Base-by-base conservation (phyloP, 2,888 invertebrate genomes). In the Ferrisia virgata region DNA sequence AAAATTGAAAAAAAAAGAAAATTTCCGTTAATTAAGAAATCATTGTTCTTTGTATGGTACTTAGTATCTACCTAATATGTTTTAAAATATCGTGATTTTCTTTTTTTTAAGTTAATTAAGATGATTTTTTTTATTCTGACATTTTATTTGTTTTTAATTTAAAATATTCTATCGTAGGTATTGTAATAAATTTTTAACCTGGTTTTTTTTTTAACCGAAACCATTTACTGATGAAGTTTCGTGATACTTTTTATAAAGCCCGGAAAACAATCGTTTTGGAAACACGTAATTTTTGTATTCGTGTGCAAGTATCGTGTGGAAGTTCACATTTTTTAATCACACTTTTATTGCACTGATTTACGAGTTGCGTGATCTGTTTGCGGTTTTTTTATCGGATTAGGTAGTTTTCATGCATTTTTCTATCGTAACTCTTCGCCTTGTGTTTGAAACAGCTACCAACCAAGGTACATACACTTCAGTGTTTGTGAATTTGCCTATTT, bases 111-210 rank as follows among this genome's bases (percentile, higher is more conserved):
- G 72, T 53, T 53, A 22, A 53, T 53, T 53, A 53, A 53, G 53
- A 53, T 0, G 18, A 22, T 18, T 22, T 76, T 76, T 72, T 72
- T 36, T 72, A 33, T 18, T 64, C 13, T 2, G 64, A 28, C 53
- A 11, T 69, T 69, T 69, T 76, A 6, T 76, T 2, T 76, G 33
- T 36, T 76, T 36, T 9, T 76, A 18, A 76, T 36, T 33, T 76
- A 36, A 76, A 76, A 76, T 15, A 36, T 33, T 33, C 9, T 33
- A 18, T 36, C 72, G 72, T 76, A 53, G 15, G 4, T 53, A 6
- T 53, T 53, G 31, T 53, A 80, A 80, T 47, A 53, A 80, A 53
- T 47, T 80, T 80, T 80, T 80, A 80, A 80, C 53, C 4, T 43
- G 1, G 28, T 80, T 40, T 53, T 80, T 43, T 13, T 13, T 80